These are phyloP conservation scores for Chrysopa pallens DNA, from an alignment of 1,140 invertebrate genomes.

Conservation along the genomic window DNA sequence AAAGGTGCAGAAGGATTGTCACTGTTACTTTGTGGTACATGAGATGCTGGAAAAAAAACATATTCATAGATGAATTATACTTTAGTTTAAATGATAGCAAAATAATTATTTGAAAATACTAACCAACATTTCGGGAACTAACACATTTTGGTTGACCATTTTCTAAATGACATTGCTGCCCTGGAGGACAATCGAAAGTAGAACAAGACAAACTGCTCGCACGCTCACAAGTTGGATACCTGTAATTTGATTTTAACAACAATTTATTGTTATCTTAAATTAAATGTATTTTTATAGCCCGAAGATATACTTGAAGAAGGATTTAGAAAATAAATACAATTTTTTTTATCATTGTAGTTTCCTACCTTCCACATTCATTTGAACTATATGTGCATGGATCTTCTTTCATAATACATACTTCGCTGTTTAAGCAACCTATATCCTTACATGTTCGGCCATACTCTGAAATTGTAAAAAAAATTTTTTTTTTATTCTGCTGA, in stretches of 20 bases:
- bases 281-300: not conserved
- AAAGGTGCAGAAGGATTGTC: not conserved
- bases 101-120: constrained; percentile 2
- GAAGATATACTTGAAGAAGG: not conserved
- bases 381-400: constrained; percentile 40
- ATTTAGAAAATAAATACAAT: not conserved
- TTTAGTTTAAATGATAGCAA: not conserved
- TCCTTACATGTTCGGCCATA: constrained; percentile 56
- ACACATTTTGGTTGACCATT: constrained; percentile 17
- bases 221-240: constrained; percentile 18
- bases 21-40: not conserved
- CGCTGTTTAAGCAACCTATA: constrained; percentile 49
- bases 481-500: too few relatives aligned
- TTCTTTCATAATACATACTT: constrained; percentile 50
- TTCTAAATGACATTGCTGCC: constrained; percentile 16
- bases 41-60: not conserved
- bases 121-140: constrained; percentile 6
- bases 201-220: constrained; percentile 9
- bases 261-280: not conserved
- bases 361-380: constrained; percentile 21
- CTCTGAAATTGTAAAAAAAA: constrained; percentile 31
- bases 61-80: not conserved
- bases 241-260: constrained; percentile 2
- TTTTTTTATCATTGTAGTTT: not conserved
- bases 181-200: constrained; percentile 17